Percentiles rank a stretch among this genome's conserved stretches.
Conservation (phyloP, 2,113 vertebrate species). For the Vidua macroura region DNA sequence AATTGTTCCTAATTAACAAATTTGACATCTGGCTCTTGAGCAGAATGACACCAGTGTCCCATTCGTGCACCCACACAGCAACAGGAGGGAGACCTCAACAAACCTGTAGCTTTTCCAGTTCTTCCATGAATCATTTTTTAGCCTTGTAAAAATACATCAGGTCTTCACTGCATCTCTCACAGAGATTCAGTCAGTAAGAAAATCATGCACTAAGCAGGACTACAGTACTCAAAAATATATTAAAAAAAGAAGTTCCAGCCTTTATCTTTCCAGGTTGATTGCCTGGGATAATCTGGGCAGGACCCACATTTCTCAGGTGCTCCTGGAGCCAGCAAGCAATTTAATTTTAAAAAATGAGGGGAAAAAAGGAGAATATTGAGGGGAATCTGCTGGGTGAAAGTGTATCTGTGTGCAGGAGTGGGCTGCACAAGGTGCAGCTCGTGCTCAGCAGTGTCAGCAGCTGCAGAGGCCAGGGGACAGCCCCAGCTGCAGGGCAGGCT, state of each 20-base stretch:
- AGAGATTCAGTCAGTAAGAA: background rate
- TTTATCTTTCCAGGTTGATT: background rate
- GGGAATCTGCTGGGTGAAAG: background rate
- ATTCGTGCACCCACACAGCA: background rate
- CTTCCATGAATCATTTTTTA: background rate
- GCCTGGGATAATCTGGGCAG: background rate
- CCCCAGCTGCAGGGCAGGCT: background rate
- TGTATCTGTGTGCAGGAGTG: background rate
- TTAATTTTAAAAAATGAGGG: background rate
- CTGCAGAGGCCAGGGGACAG: background rate
- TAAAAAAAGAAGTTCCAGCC: background rate
- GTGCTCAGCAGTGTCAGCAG: background rate
- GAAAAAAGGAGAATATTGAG: rapidly evolving
- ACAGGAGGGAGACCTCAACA: background rate
- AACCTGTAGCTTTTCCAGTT: background rate
- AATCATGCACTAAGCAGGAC: background rate
- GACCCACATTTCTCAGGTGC: background rate
- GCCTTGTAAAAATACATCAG: background rate
- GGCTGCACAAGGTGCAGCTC: background rate
- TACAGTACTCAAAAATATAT: background rate
- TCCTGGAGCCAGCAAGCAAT: background rate
- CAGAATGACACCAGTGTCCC: background rate
- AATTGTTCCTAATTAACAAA: background rate
- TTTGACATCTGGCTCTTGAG: background rate
- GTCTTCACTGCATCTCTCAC: background rate